Conservation (phyloP, 2,113 vertebrate species). For the Gambusia holbrooki region DNA sequence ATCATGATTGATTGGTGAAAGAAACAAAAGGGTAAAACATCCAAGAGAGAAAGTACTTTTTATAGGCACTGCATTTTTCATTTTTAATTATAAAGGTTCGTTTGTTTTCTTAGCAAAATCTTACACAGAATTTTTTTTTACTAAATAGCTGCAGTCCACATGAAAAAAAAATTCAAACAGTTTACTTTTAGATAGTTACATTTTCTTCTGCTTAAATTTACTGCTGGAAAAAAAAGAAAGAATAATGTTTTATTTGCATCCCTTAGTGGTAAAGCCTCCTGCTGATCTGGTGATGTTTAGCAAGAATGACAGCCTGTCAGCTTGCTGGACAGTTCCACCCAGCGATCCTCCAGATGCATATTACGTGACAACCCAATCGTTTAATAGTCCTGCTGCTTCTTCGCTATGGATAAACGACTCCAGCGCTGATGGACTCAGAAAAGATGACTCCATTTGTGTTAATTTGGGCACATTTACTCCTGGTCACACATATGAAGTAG, state of each 20-base stretch:
- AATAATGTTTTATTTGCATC: slow-evolving; percentile 10
- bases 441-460: slow-evolving; percentile 73
- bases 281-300: slow-evolving; percentile 67
- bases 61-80: too few relatives aligned
- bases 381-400: slow-evolving; percentile 21
- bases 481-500: slow-evolving; percentile 84
- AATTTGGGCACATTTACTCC: slow-evolving; percentile 77
- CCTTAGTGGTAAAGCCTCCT: slow-evolving; percentile 80
- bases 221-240: neutral
- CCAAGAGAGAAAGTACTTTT: too few relatives aligned
- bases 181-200: too few relatives aligned
- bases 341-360: slow-evolving; percentile 70
- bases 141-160: too few relatives aligned
- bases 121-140: too few relatives aligned
- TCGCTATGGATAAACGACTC: slow-evolving; percentile 69
- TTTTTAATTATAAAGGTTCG: too few relatives aligned
- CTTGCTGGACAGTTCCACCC: slow-evolving; percentile 78
- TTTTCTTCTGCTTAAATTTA: neutral
- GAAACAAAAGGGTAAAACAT: too few relatives aligned
- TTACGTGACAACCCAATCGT: slow-evolving; percentile 73
- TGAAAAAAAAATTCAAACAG: too few relatives aligned
- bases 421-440: slow-evolving; percentile 56
- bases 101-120: too few relatives aligned
- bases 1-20: too few relatives aligned
- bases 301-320: slow-evolving; percentile 73